Base-by-base conservation (phyloP, 2,113 vertebrate species). In the Ramphastos sulfuratus region DNA sequence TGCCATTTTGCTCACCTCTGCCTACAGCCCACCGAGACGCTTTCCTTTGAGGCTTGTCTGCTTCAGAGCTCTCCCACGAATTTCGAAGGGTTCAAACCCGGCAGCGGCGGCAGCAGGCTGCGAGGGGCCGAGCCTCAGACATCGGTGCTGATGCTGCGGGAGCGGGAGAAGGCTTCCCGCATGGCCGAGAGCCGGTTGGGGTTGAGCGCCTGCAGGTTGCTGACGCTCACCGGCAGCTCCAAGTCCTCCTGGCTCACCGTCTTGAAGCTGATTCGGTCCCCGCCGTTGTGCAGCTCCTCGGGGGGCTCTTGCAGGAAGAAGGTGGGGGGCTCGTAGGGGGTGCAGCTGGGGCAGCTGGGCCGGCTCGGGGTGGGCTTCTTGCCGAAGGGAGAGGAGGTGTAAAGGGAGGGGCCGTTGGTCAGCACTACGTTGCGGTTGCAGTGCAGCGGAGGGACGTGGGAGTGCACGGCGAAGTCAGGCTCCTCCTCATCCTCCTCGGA, bases 401-500 rank as follows among this genome's bases (percentile, higher is more conserved):
- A 98, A 81, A 99, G 97, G 74, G 98, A 98, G 0, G 98, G 99
- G 55, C 99, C 99, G 95, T 99, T 99, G 90, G 98, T 98, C 94
- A 99, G 97, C 94, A 98, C 98, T 84, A 99, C 98, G 97, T 98
- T 99, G 97, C 98, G 98, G 95, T 98, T 98, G 97, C 98, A 98
- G 97, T 98, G 99, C 50, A 98, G 98, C 0, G 99, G 98, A 0
- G 99, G 99, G 89, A 99, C 97, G 95, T 98, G 98, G 3, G 99
- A 97, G 30, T 98, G 99, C 50, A 98, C 98, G 0, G 98, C 99
- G 59, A 99, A 99, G 98, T 99, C 99, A 3, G 99, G 99, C 98
- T 99, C 99, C 97, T 99, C 99, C 97, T 99, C 99, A 81, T 99
- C 99, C 97, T 99, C 99, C 98, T 99, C 99, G 0, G 98, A 98